Base-by-base conservation (phyloP, 2,888 invertebrate species). In the Phyllotreta striolata region DNA sequence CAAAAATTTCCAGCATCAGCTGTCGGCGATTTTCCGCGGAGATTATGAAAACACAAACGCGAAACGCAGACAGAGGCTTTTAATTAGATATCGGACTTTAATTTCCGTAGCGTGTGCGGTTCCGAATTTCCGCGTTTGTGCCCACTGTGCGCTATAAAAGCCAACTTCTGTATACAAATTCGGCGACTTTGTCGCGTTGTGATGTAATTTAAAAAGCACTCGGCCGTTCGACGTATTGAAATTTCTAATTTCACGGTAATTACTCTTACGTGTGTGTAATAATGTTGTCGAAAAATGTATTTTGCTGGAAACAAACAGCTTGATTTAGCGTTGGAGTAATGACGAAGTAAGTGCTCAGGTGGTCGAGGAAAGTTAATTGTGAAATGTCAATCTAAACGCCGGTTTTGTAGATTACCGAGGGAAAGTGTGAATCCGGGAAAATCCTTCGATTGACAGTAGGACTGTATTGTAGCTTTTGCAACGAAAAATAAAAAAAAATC, bases 1-100 rank as follows among this genome's bases (percentile, higher is more conserved):
- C 14, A 35, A 51, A 37, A 35, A 5, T 9, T 37, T 13, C 10
- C 10, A 35, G 9, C 4, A 51, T 24, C 9, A 24, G 24, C 24
- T 51, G 35, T n/a, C 38, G 37, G 14, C 38, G 9, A 38, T 14
- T 9, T 43, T 57, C 47, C 51, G 55, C 38, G 6, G 13, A 61
- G 24, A 39, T 61, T 55, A 43, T 61, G 44, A 46, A 61, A 55
- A 40, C 55, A 60, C 44, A 60, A 49, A 55, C 40, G 51, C 41
- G 51, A 14, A 57, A 44, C 14, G 14, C 47, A 6, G 24, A 54
- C 44, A 52, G 62, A 47, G 43, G 24, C 14, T 62, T 62, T 67
- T 67, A 67, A 67, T 67, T 67, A 64, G 63, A 67, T 64, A 64
- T 67, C 57, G 62, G 64, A 64, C 62, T 58, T 64, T 67, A 67